A percentile compares a stretch with the other conserved stretches of the same genome.
phyloP scores from a whole-genome alignment of 2,797 vertebrate genomes.

The Ficedula albicollis region DNA sequence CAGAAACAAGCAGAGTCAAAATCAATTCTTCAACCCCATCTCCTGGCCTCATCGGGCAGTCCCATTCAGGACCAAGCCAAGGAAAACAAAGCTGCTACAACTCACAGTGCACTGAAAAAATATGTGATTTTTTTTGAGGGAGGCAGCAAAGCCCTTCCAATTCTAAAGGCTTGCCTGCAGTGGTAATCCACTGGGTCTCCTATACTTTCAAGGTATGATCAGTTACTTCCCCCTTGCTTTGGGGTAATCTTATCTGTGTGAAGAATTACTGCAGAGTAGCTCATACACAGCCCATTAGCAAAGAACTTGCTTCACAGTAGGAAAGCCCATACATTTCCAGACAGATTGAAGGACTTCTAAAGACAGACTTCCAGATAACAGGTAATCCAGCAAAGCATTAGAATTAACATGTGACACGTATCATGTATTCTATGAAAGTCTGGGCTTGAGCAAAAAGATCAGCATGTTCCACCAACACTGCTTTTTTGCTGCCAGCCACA shows the following conservation, averaged over 20 bases:
- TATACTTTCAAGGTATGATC: not conserved
- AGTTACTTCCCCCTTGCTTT: not conserved
- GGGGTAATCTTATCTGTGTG: rapidly evolving
- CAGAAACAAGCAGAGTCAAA: not conserved
- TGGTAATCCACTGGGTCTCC: not conserved
- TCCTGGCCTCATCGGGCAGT: constrained; percentile 4
- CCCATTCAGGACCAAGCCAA: not conserved
- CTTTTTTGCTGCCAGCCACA: not conserved
- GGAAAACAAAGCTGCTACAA: not conserved
- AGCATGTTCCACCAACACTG: not conserved
- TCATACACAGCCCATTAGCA: not conserved
- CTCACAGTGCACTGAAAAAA: not conserved
- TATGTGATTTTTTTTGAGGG: not conserved
- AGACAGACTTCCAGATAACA: not conserved
- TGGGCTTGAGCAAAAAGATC: not conserved
- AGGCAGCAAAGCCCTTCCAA: not conserved
- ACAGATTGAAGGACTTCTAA: not conserved
- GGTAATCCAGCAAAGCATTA: not conserved
- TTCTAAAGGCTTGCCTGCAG: not conserved
- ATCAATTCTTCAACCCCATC: constrained; percentile 19
- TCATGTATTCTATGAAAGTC: not conserved
- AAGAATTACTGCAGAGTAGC: not conserved
- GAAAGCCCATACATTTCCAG: not conserved
- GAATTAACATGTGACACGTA: rapidly evolving
- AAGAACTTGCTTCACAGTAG: not conserved